Percentiles rank a stretch among this genome's conserved stretches.
Conservation (phyloP, 2,113 vertebrate species). For the Mastomys natalensis region DNA sequence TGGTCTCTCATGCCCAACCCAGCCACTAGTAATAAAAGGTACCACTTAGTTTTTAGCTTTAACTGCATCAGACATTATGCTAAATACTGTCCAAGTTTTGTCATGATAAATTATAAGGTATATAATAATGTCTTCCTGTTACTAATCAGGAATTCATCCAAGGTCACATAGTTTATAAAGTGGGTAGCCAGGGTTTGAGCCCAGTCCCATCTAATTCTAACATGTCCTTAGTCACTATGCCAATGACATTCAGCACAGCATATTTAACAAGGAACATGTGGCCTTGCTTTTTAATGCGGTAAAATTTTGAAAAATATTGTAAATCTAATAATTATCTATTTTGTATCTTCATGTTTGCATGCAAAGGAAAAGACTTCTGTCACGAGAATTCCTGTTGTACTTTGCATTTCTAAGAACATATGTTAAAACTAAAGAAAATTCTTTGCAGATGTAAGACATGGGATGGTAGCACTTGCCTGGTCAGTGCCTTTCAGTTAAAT, state of each 20-base stretch:
- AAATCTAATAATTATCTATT: conserved; percentile 55
- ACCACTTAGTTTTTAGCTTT: neutral
- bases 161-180: neutral
- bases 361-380: conserved; percentile 28
- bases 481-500: neutral
- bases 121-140: conserved; percentile 15
- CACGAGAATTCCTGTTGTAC: conserved; percentile 34
- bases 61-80: neutral
- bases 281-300: conserved; percentile 39
- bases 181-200: neutral
- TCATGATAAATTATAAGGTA: neutral
- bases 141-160: neutral
- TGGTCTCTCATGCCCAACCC: neutral
- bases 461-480: conserved; percentile 37
- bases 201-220: neutral
- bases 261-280: neutral
- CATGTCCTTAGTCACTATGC: neutral
- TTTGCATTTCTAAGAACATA: conserved; percentile 60
- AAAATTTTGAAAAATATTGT: conserved; percentile 12
- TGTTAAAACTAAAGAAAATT: neutral
- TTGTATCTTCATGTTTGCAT: conserved; percentile 48
- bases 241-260: neutral
- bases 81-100: neutral
- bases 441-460: conserved; percentile 58
- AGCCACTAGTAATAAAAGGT: neutral